Conservation (phyloP, 2,113 vertebrate genomes). For the Odocoileus hemionus region DNA sequence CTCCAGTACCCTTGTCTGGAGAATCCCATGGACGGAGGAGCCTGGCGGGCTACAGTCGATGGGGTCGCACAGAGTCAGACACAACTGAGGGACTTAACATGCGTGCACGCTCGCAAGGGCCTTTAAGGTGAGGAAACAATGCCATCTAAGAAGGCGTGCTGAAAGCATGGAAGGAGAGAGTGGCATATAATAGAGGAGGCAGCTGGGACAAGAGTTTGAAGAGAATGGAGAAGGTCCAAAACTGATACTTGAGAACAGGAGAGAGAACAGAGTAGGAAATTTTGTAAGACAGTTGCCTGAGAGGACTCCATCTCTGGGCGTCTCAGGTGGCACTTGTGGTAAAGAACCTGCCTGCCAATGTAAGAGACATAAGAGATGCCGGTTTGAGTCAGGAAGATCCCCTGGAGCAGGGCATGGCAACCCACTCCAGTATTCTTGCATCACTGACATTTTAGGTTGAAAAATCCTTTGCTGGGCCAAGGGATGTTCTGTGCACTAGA, state of each 20-base stretch:
- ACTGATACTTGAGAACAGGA: not conserved
- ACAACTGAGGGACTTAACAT: not conserved
- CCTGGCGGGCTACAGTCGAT: not conserved
- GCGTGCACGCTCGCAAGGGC: not conserved
- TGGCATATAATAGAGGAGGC: not conserved
- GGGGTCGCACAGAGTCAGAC: not conserved
- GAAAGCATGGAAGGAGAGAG: not conserved
- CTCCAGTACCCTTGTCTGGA: not conserved
- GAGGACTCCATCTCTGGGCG: fast-evolving
- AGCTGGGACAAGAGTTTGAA: not conserved
- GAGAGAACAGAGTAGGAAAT: not conserved
- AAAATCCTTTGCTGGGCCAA: not conserved
- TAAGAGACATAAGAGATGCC: not conserved
- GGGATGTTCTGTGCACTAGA: not conserved
- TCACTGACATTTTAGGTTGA: not conserved
- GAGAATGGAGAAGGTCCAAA: not conserved
- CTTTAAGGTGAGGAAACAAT: not conserved
- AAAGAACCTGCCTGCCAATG: not conserved
- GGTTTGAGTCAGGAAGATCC: not conserved
- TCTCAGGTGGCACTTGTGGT: not conserved
- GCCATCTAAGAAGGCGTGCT: not conserved
- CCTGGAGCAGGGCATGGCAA: not conserved
- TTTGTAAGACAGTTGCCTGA: not conserved
- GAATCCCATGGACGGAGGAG: not conserved
- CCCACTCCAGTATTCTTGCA: not conserved